Evolutionary conservation across 2,113 vertebrate species (phyloP).

Genomic region (Taurulus bubalis): DNA sequence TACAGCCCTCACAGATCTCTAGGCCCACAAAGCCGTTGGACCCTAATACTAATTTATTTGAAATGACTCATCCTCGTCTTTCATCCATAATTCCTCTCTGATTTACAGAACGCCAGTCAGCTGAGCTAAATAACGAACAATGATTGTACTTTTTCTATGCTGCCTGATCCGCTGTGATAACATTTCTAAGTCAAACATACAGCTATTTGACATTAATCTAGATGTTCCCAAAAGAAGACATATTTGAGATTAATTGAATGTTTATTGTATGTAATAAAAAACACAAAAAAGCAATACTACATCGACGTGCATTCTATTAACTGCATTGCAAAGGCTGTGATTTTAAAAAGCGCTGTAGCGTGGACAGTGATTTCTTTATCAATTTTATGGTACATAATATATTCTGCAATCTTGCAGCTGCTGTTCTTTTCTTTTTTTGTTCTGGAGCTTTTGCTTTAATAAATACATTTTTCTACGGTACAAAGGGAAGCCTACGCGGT

Average conservation of each 20-base stretch:
- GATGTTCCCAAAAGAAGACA: constrained; percentile 44
- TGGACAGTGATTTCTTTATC: constrained; percentile 82
- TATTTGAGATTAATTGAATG: constrained; percentile 49
- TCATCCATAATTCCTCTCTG: constrained; percentile 50
- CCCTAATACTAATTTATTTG: constrained; percentile 54
- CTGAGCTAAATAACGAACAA: constrained; percentile 64
- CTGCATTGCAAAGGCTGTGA: constrained; percentile 81
- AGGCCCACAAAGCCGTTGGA: constrained; percentile 27
- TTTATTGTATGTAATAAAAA: constrained; percentile 66
- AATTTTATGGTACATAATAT: constrained; percentile 82
- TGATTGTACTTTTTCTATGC: constrained; percentile 76
- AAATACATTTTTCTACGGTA: constrained; percentile 81
- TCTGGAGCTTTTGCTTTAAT: constrained; percentile 83
- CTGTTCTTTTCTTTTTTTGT: constrained; percentile 65
- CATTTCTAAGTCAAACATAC: constrained; percentile 71
- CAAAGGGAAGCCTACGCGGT: constrained; percentile 60
- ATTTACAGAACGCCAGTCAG: constrained; percentile 29
- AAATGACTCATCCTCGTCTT: constrained; percentile 25
- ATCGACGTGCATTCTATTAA: constrained; percentile 55
- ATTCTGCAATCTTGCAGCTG: constrained; percentile 82
- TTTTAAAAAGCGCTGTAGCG: constrained; percentile 77
- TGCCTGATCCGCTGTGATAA: constrained; percentile 62
- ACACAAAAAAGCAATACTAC: constrained; percentile 42
- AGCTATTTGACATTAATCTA: constrained; percentile 58
- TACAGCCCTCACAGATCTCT: not conserved